Conservation (phyloP, 1,140 invertebrate genomes). For the Vanessa atalanta region DNA sequence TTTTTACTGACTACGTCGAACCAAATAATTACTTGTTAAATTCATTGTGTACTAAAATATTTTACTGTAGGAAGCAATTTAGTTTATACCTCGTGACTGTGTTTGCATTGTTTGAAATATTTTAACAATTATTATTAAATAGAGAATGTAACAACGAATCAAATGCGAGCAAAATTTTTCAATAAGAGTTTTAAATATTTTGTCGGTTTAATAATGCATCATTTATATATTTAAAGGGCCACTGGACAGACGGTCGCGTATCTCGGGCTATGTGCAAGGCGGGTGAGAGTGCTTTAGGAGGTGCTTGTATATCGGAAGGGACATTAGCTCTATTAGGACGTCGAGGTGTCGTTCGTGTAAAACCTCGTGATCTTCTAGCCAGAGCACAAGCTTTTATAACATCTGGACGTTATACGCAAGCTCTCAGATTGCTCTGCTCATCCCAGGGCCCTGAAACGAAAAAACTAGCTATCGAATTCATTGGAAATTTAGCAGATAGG, state of each 20-base stretch:
- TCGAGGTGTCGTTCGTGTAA: constrained; percentile 91
- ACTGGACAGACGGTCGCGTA: constrained; percentile 86
- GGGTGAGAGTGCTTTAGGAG: constrained; percentile 83
- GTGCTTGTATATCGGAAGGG: constrained; percentile 89
- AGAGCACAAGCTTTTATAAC: constrained; percentile 57
- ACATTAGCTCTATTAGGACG: constrained; percentile 93
- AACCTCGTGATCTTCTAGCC: constrained; percentile 83
- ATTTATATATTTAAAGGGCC: constrained; percentile 82
- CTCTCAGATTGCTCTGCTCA: constrained; percentile 69
- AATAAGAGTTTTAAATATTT: no score
- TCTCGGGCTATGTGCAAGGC: constrained; percentile 82
- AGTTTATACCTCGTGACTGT: no score
- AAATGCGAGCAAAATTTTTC: no score
- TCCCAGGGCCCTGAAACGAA: constrained; percentile 50
- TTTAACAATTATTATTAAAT: no score
- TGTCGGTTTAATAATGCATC: no score
- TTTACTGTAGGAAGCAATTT: no score
- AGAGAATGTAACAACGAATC: no score
- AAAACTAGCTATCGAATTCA: constrained; percentile 51
- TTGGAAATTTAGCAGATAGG: constrained; percentile 56
- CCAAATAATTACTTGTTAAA: no score
- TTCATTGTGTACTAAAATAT: no score
- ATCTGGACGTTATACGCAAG: constrained; percentile 84
- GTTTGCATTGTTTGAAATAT: no score
- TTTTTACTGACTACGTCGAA: no score